Conservation (phyloP, 2,113 vertebrate species). For the Clinocottus analis region DNA sequence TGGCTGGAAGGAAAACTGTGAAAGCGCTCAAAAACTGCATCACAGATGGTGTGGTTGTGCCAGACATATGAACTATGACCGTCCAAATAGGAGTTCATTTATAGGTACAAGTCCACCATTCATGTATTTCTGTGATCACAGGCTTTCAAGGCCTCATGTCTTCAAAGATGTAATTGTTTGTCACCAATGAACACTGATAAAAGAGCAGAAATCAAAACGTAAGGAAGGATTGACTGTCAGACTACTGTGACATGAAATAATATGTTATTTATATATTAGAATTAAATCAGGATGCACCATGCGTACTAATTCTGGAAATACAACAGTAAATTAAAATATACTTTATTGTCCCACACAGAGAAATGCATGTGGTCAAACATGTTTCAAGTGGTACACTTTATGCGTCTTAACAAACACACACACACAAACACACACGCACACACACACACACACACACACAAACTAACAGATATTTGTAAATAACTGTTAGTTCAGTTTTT, state of each 20-base stretch:
- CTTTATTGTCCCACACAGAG: too few species aligned
- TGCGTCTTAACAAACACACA: too few species aligned
- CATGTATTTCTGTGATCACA: constrained; percentile 3
- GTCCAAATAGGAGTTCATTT: constrained; percentile 26
- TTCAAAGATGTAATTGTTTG: neutral
- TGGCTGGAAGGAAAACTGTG: constrained; percentile 4
- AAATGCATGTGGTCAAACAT: too few species aligned
- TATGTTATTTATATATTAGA: neutral
- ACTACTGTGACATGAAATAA: neutral
- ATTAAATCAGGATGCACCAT: neutral
- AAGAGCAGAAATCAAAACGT: neutral
- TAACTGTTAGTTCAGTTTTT: neutral
- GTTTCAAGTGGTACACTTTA: too few species aligned
- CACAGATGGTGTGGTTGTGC: constrained; percentile 29
- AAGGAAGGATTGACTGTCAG: neutral
- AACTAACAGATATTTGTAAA: too few species aligned
- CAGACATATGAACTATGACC: constrained; percentile 13
- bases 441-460: too few species aligned
- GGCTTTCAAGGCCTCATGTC: neutral
- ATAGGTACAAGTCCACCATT: constrained; percentile 16
- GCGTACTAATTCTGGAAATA: neutral
- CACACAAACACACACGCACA: too few species aligned
- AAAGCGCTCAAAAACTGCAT: constrained; percentile 10
- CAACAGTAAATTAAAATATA: too few species aligned
- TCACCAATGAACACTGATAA: neutral